These are phyloP conservation scores for Blomia tropicalis DNA, from an alignment of 2,888 invertebrate genomes.

Conservation along the genomic window DNA sequence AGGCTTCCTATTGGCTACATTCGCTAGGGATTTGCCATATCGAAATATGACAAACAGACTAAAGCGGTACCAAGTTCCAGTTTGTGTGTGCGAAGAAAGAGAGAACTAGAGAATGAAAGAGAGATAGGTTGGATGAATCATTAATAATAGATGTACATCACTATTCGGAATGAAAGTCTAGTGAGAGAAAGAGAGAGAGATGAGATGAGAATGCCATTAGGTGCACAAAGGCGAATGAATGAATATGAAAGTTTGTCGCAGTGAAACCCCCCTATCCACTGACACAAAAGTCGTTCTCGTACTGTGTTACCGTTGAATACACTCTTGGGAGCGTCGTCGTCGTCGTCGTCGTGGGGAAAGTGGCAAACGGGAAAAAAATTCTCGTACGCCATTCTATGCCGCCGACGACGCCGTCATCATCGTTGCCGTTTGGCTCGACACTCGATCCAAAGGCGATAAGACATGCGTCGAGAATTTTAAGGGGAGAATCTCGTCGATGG, in stretches of 20 bases:
- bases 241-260: slow-evolving; percentile 10
- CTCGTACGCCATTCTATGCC: too few species aligned
- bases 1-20: slow-evolving; percentile 1
- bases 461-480: slow-evolving; percentile 2
- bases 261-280: neutral
- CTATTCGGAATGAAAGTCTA: neutral
- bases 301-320: neutral
- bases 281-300: neutral
- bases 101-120: too few species aligned
- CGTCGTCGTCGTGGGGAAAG: too few species aligned
- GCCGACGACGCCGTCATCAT: neutral
- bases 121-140: too few species aligned
- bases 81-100: too few species aligned
- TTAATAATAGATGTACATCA: slow-evolving; percentile 12
- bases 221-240: slow-evolving; percentile 3
- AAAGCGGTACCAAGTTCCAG: too few species aligned
- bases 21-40: slow-evolving; percentile 2
- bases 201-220: slow-evolving; percentile 8
- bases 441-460: neutral
- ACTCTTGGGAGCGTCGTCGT: slow-evolving; percentile 2
- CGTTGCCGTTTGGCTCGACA: slow-evolving; percentile 1
- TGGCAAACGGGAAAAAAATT: too few species aligned
- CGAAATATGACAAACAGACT: slow-evolving; percentile 13
- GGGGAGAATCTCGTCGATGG: too few species aligned
- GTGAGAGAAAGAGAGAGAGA: too few species aligned